These are phyloP conservation scores for Echiichthys vipera DNA, from an alignment of 2,797 vertebrate genomes.

Conservation along the genomic window DNA sequence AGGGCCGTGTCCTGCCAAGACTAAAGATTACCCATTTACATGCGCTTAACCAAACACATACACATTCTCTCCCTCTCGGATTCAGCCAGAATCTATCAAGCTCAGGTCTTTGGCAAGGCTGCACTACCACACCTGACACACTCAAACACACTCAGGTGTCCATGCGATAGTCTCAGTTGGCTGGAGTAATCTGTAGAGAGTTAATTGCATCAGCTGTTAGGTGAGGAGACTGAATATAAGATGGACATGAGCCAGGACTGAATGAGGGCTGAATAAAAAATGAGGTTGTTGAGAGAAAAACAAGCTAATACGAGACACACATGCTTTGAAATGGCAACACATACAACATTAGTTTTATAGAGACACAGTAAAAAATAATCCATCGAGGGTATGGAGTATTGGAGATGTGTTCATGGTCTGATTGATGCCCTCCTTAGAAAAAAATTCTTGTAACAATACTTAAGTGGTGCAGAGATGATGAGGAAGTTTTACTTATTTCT, in stretches of 20 bases:
- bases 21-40: conserved; percentile 55
- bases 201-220: conserved; percentile 74
- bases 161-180: conserved; percentile 67
- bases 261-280: conserved; percentile 32
- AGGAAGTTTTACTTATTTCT: background rate
- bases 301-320: conserved; percentile 33
- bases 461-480: background rate
- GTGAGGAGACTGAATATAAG: conserved; percentile 49
- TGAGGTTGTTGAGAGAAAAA: conserved; percentile 30
- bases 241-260: conserved; percentile 67
- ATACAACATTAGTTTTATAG: background rate
- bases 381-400: background rate
- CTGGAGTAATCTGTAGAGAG: conserved; percentile 66
- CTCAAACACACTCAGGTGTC: conserved; percentile 68
- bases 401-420: background rate
- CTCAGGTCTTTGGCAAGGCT: conserved; percentile 33
- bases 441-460: background rate
- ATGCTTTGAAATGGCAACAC: background rate
- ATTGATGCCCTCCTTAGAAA: background rate
- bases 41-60: conserved; percentile 48
- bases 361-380: background rate
- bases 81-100: conserved; percentile 52
- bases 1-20: conserved; percentile 47
- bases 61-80: conserved; percentile 12
- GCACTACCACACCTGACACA: conserved; percentile 67